Base-by-base conservation (phyloP, 2,797 vertebrate species). In the Sebastes matsubarae region DNA sequence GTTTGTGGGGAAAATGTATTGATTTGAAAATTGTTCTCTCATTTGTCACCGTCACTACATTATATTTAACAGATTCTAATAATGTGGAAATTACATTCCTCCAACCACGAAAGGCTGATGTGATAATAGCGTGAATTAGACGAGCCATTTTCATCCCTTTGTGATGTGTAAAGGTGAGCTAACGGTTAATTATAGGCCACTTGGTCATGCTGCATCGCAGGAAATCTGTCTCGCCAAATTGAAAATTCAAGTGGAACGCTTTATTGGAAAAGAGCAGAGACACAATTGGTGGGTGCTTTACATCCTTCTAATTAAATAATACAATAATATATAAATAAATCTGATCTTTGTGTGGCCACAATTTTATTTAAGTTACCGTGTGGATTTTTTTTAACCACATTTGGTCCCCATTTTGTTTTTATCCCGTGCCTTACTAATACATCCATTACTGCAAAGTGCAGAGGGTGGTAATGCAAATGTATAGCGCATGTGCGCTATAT, bases 131-230 rank as follows among this genome's bases (percentile, higher is more conserved):
- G 74, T 75, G 58, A 77, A 71, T 82, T 72, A 34, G 38, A 83
- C 16, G 46, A 78, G 59, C 38, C 65, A 72, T 84, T 85, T 85
- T 72, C 74, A 67, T 69, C 58, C 38, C 50, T 83, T 68, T 68
- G 72, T 75, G 74, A 61, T 73, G 61, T 79, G 74, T 50, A 85
- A 86, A 89, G 79, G 81, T 78, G 79, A 84, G 75, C 67, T 77
- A 68, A 83, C 42, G 7, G 65, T 87, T 90, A 87, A 89, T 91
- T 88, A 88, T 38, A 78, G 69, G 77, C 66, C 67, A 30, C 64
- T 58, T 63, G 30, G 32, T 79, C 60, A 58, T 34, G 60, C 25
- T 69, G 67, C 36, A 18, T 36, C 4, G 65, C 7, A 11, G 29
- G 24, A 69, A 52, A 69, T 29, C 65, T 27, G 58, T 55, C 52